Evolutionary conservation across 2,797 vertebrate genomes (phyloP), one percentile per base, ranked within the genome.

Genomic region (Lacerta viridis): DNA sequence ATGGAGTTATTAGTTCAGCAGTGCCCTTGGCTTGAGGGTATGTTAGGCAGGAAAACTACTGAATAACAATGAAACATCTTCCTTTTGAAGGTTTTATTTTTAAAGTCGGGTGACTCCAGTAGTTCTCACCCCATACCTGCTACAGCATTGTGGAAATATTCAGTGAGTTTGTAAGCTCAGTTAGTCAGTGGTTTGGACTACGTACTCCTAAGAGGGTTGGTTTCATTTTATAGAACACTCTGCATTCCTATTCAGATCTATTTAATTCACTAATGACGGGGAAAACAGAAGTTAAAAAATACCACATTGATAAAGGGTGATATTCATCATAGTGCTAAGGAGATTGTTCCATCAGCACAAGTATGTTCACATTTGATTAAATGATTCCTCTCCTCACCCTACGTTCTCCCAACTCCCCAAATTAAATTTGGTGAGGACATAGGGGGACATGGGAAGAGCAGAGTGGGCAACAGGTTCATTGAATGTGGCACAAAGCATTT

Each of bases 21-120:
- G 46, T n/a, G 46, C 82, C 88, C 88, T 89, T 71, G 83, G 83
- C 50, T 81, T 79, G n/a, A 74, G n/a, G 7, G n/a, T 36, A 55
- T 27, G 15, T 74, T 74, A 50, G 7, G 46, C 25, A 84, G 46
- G 25, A 25, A 64, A 66, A 64, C 79, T 80, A 36, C 69, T 72
- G n/a, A 72, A 55, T 72, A 55, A 55, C 69, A 59, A 39, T 50
- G 29, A 71, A 74, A 7, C 46, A 55, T 74, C 20, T 5, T 20
- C 20, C 20, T 59, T 84, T 50, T 3, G 50, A 50, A 72, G 43
- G 7, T 72, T 50, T 72, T 84, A 33, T 8, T 29, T 50, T 71
- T 71, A 50, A 29, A 23, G 7, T 84, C 7, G 11, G 27, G 18
- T 69, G 10, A 55, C n/a, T 74, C 69, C 43, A n/a, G 33, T 59